These are phyloP conservation scores for Platyrinchus mystaceus DNA, from an alignment of 2,797 vertebrate species.

Conservation along the genomic window DNA sequence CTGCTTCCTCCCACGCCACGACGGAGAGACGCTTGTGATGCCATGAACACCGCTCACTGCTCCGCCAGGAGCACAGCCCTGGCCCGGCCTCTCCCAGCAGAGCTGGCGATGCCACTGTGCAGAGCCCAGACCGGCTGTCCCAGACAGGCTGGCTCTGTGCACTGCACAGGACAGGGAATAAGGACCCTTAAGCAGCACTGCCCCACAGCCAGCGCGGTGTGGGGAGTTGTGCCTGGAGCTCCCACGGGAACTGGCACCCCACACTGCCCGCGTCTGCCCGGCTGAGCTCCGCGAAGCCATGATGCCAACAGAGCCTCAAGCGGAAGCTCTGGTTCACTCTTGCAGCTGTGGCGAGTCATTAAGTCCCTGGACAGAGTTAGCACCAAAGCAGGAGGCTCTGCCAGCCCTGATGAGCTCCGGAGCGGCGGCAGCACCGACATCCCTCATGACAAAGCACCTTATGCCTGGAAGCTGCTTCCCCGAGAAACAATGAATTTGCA, in stretches of 20 bases:
- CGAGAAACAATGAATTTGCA: background rate
- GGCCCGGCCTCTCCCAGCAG: background rate
- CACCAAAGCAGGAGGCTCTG: background rate
- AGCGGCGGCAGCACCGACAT: background rate
- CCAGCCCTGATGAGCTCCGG: background rate
- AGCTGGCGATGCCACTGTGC: accelerated
- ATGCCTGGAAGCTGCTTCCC: background rate
- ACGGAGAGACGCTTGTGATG: accelerated
- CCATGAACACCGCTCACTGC: background rate
- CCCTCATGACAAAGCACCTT: conserved; percentile 47
- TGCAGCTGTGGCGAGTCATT: accelerated
- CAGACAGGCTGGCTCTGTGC: background rate
- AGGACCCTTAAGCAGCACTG: accelerated
- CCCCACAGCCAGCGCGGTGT: accelerated
- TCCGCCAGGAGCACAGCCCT: background rate
- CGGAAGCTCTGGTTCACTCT: background rate
- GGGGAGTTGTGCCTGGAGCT: background rate
- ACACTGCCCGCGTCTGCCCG: accelerated
- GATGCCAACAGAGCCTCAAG: accelerated
- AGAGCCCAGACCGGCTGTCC: accelerated
- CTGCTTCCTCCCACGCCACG: accelerated
- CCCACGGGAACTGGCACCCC: accelerated
- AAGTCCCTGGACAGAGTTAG: background rate
- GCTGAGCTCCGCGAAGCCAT: background rate
- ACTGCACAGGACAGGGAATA: accelerated